phyloP scores from a whole-genome alignment of 2,797 vertebrate species.

The Erethizon dorsatum region DNA sequence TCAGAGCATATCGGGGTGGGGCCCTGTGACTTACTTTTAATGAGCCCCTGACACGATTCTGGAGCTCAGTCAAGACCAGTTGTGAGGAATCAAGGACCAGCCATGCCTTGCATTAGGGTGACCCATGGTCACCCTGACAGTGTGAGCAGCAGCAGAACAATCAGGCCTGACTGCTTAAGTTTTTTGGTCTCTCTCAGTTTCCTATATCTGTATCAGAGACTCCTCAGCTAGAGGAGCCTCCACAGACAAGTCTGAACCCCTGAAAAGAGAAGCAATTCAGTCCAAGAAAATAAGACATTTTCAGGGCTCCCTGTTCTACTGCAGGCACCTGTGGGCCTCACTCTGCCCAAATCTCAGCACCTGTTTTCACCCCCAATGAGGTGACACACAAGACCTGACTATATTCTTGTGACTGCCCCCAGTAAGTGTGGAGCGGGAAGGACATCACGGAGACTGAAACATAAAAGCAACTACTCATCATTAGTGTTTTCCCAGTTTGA shows the following conservation, averaged over 20 bases:
- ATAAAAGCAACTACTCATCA: not conserved
- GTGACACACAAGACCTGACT: rapidly evolving
- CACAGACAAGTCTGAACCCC: not conserved
- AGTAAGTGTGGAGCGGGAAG: too few relatives aligned
- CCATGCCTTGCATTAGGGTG: not conserved
- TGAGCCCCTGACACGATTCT: constrained; percentile 52
- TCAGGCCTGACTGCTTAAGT: rapidly evolving
- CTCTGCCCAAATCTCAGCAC: not conserved
- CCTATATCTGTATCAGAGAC: not conserved
- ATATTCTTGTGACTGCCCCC: not conserved
- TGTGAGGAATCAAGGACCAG: not conserved
- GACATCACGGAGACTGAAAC: not conserved
- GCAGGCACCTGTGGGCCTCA: too few relatives aligned
- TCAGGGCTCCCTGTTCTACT: too few relatives aligned
- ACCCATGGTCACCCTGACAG: not conserved
- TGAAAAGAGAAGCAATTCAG: not conserved
- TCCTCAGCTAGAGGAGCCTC: not conserved
- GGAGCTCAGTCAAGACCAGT: not conserved
- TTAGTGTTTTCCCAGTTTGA: not conserved
- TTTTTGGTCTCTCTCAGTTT: not conserved
- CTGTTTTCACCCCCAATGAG: not conserved
- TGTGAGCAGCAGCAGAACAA: not conserved
- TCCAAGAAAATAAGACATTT: not conserved
- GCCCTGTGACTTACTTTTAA: constrained; percentile 66
- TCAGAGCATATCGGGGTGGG: not conserved